Percentiles rank a stretch among this genome's conserved stretches.
phyloP scores from a whole-genome alignment of 2,113 vertebrate genomes.

The Saccopteryx leptura region DNA sequence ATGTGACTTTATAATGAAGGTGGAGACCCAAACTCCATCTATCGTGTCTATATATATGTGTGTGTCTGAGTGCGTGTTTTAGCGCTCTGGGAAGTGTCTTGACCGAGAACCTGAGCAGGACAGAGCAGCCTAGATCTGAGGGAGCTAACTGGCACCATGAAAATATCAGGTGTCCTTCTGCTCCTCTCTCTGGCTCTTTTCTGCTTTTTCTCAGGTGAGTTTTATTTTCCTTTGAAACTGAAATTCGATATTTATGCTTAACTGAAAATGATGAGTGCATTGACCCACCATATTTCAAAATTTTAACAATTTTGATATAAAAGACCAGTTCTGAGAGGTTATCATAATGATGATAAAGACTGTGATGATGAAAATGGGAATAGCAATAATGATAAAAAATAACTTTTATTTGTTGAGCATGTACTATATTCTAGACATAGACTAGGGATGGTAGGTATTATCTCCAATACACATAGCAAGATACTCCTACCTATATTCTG shows the following conservation, averaged over 20 bases:
- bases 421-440: background rate
- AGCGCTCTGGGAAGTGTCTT: slow-evolving; percentile 69
- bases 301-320: background rate
- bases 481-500: background rate
- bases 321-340: background rate
- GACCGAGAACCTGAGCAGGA: slow-evolving; percentile 71
- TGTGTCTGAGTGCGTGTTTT: background rate
- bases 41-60: slow-evolving; percentile 58
- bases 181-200: slow-evolving; percentile 87
- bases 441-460: background rate
- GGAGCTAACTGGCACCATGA: slow-evolving; percentile 86
- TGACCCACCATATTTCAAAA: slow-evolving; percentile 26
- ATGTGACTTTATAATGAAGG: slow-evolving; percentile 88
- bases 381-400: background rate
- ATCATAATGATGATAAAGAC: background rate
- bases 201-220: slow-evolving; percentile 88
- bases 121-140: slow-evolving; percentile 39
- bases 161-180: slow-evolving; percentile 83
- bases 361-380: background rate
- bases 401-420: background rate
- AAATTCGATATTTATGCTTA: background rate
- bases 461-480: background rate
- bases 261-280: background rate
- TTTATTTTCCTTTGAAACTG: slow-evolving; percentile 62
- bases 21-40: slow-evolving; percentile 83